Conservation (phyloP, 2,113 vertebrate genomes). For the rat (Rattus norvegicus) region DNA sequence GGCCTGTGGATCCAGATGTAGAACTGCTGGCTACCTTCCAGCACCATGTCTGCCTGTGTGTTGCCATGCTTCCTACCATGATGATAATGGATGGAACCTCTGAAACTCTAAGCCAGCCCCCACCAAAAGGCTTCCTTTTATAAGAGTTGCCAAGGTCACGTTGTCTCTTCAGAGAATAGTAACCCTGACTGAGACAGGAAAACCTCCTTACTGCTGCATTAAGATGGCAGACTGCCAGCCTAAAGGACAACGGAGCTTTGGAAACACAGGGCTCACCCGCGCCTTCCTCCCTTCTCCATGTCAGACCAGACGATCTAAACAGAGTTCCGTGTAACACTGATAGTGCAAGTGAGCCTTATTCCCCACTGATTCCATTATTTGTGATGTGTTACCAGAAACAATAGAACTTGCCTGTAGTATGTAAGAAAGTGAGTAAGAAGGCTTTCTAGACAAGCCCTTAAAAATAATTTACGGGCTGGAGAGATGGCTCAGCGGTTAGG, state of each 20-base stretch:
- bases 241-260: neutral
- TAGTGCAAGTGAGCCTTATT: neutral
- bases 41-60: neutral
- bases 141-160: neutral
- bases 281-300: neutral
- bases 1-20: neutral
- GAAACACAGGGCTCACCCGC: neutral
- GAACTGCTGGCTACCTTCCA: neutral
- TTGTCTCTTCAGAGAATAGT: neutral
- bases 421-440: neutral
- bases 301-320: neutral
- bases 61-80: neutral
- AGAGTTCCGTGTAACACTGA: neutral
- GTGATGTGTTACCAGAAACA: neutral
- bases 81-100: neutral
- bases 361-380: slow-evolving; percentile 18
- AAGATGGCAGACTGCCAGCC: neutral
- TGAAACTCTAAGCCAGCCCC: neutral
- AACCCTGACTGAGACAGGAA: neutral
- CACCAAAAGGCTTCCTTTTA: neutral
- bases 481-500: no score
- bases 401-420: neutral
- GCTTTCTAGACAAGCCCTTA: slow-evolving; percentile 6
- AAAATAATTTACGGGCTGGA: neutral
- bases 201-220: slow-evolving; percentile 12